Evolutionary conservation across 2,888 invertebrate species (phyloP), one percentile per base, ranked within the genome.

Genomic region (Stenoptilia bipunctidactyla): DNA sequence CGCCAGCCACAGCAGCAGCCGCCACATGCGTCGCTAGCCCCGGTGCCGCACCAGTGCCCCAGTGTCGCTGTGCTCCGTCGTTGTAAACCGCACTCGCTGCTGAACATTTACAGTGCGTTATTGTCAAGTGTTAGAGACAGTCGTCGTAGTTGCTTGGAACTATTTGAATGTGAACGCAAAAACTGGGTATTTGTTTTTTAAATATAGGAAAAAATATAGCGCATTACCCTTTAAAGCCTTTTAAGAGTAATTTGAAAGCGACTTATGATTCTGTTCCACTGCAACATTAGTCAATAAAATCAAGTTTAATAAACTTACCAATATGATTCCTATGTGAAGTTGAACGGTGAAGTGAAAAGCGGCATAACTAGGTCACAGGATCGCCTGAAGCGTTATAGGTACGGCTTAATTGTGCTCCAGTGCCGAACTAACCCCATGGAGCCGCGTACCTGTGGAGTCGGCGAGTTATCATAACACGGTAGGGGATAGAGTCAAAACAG

Each of bases 1-100:
- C 34, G 36, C 41, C 45, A 30, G 40, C 34, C 30, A 45, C 41
- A 15, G 40, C 42, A 34, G 46, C 36, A 43, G 27, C 43, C 39
- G 39, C 43, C 39, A 30, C 20, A 43, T 27, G 30, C 30, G 2
- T 8, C 30, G n/a, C n/a, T n/a, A n/a, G n/a, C n/a, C n/a, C n/a
- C n/a, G n/a, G n/a, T n/a, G n/a, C n/a, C n/a, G n/a, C n/a, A n/a
- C n/a, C n/a, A n/a, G n/a, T n/a, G n/a, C n/a, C n/a, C n/a, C n/a
- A n/a, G n/a, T n/a, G n/a, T n/a, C n/a, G n/a, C n/a, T n/a, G n/a
- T n/a, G n/a, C n/a, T n/a, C n/a, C n/a, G n/a, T n/a, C n/a, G n/a
- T n/a, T n/a, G 5, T 6, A 9, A 25, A 25, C 25, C 25, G 9
- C 25, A 25, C 9, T 4, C n/a, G 30, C 3, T 12, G 10, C 6